These are phyloP conservation scores for Betta splendens DNA, from an alignment of 2,797 vertebrate genomes.

Conservation along the genomic window DNA sequence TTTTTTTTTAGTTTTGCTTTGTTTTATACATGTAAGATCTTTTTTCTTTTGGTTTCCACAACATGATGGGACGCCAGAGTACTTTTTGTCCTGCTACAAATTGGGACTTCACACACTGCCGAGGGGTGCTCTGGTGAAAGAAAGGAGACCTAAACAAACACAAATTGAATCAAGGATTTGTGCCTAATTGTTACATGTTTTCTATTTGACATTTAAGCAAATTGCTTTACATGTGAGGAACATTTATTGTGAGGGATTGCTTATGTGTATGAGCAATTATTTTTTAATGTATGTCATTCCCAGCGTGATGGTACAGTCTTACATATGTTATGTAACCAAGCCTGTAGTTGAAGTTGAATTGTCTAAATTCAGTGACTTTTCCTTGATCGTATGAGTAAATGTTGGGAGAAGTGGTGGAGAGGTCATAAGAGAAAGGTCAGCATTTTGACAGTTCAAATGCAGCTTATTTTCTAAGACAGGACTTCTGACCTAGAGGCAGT, in stretches of 20 bases:
- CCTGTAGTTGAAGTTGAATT: constrained; percentile 77
- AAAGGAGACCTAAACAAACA: constrained; percentile 76
- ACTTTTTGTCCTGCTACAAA: constrained; percentile 76
- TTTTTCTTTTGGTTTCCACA: constrained; percentile 77
- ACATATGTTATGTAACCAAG: constrained; percentile 86
- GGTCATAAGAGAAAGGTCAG: constrained; percentile 54
- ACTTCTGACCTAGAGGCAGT: constrained; percentile 56
- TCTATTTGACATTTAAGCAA: constrained; percentile 86
- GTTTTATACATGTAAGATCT: constrained; percentile 71
- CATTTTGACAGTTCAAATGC: constrained; percentile 64
- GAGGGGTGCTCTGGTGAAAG: constrained; percentile 76
- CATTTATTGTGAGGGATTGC: constrained; percentile 85
- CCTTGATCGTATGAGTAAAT: constrained; percentile 45
- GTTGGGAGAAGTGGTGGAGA: constrained; percentile 40
- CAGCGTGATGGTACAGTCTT: constrained; percentile 88
- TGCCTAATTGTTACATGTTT: constrained; percentile 89
- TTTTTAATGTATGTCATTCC: constrained; percentile 87
- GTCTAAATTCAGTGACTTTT: constrained; percentile 71
- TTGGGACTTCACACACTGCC: constrained; percentile 82
- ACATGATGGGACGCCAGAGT: constrained; percentile 75
- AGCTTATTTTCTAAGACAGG: constrained; percentile 60
- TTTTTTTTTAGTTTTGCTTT: constrained; percentile 56
- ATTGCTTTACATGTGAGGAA: constrained; percentile 85
- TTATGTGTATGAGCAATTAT: constrained; percentile 86
- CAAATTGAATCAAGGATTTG: constrained; percentile 85